A percentile compares a stretch with the other conserved stretches of the same genome.
Evolutionary conservation across 1,140 invertebrate genomes (phyloP).

Genomic region (Papilio polyxenes): DNA sequence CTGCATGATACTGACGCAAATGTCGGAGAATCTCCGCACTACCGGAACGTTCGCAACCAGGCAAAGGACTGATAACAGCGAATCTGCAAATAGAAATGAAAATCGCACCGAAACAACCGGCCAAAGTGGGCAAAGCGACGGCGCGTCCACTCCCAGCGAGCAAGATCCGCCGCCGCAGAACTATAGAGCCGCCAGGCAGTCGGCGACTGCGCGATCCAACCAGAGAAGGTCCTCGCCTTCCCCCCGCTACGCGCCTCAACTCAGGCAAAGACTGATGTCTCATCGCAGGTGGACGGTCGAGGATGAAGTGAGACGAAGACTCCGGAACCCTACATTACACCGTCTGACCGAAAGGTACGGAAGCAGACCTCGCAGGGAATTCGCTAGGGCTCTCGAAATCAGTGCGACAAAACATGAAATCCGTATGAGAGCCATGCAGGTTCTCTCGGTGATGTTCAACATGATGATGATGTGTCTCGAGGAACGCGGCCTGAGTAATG

Average conservation of each 20-base stretch:
- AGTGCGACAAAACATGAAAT: conserved; percentile 74
- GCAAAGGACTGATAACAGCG: conserved; percentile 23
- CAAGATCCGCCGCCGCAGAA: background rate
- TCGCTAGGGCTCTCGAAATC: conserved; percentile 68
- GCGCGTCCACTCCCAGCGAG: background rate
- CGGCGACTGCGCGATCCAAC: conserved; percentile 46
- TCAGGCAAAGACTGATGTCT: conserved; percentile 60
- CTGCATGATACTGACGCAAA: conserved; percentile 71
- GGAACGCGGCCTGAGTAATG: conserved; percentile 70
- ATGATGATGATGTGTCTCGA: conserved; percentile 80
- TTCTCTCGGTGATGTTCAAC: conserved; percentile 77
- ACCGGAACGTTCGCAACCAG: conserved; percentile 50
- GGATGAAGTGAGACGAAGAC: conserved; percentile 61
- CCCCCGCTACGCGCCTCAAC: conserved; percentile 53
- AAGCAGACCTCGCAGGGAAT: conserved; percentile 61
- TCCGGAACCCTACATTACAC: conserved; percentile 55
- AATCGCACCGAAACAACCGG: conserved; percentile 32
- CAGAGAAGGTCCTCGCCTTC: conserved; percentile 51
- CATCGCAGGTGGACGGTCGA: conserved; percentile 65
- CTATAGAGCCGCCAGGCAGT: conserved; percentile 42
- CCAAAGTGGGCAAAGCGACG: conserved; percentile 5
- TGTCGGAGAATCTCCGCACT: conserved; percentile 57
- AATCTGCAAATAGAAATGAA: conserved; percentile 42
- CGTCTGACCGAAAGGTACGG: conserved; percentile 58
- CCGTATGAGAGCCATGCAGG: conserved; percentile 76